phyloP scores from a whole-genome alignment of 2,113 vertebrate species.

The Semnopithecus entellus region DNA sequence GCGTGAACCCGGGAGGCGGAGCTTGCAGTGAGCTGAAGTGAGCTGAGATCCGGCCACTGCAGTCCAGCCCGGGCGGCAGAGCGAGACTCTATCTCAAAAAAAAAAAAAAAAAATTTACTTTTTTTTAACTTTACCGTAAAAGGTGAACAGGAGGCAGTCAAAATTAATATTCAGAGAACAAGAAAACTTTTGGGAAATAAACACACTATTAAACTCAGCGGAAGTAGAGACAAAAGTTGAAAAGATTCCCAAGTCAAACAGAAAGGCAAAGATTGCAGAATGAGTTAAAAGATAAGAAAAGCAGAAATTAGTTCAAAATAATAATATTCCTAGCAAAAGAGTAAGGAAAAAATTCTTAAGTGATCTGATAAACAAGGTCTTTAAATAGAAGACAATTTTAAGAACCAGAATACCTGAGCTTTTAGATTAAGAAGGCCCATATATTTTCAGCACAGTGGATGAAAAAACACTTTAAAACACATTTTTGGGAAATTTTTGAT shows the following conservation, averaged over 20 bases:
- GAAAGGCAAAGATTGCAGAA: neutral
- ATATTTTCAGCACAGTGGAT: neutral
- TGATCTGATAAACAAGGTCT: neutral
- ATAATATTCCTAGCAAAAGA: conserved; percentile 7
- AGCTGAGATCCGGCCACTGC: no score
- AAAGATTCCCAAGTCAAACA: neutral
- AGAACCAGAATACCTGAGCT: neutral
- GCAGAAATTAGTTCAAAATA: conserved; percentile 3
- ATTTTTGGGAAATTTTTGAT: conserved; percentile 8
- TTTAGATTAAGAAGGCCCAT: neutral
- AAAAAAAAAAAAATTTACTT: neutral
- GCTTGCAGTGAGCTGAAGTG: no score
- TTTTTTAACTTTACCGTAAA: neutral
- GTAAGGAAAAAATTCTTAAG: conserved; percentile 19
- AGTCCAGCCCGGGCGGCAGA: no score
- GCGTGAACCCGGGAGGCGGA: no score
- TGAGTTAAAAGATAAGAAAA: neutral
- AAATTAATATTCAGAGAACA: neutral
- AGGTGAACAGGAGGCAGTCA: neutral
- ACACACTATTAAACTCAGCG: neutral
- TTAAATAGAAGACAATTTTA: conserved; percentile 8
- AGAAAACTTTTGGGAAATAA: neutral
- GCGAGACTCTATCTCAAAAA: no score
- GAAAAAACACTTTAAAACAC: neutral
- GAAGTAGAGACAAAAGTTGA: neutral